Conservation (phyloP, 2,888 invertebrate species). For the Ichneumoninae sp. region DNA sequence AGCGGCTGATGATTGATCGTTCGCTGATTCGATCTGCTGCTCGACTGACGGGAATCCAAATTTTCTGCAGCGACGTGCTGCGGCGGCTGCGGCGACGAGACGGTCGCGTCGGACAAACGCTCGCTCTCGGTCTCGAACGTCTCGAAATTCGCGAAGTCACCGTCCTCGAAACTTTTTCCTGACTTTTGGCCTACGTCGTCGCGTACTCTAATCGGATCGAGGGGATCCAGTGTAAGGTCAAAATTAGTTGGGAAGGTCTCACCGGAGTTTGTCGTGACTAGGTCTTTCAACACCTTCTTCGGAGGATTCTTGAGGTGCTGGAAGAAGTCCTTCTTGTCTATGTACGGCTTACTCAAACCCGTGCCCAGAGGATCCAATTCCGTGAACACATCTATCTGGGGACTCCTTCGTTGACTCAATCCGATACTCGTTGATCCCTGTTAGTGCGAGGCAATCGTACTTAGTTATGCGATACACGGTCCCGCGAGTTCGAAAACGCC, state of each 20-base stretch:
- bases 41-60: conserved; percentile 67
- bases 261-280: conserved; percentile 85
- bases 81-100: conserved; percentile 46
- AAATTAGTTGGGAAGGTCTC: conserved; percentile 82
- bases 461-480: background rate
- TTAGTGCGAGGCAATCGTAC: background rate
- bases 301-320: conserved; percentile 97
- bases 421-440: conserved; percentile 71
- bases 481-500: background rate
- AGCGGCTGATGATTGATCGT: conserved; percentile 87
- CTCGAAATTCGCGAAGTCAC: conserved; percentile 83
- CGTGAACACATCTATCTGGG: conserved; percentile 92
- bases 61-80: conserved; percentile 46
- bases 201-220: conserved; percentile 73
- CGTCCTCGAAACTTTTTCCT: conserved; percentile 88
- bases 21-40: conserved; percentile 75
- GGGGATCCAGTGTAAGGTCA: conserved; percentile 74
- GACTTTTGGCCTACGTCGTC: conserved; percentile 84
- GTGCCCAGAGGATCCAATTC: conserved; percentile 97
- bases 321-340: conserved; percentile 98
- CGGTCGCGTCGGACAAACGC: conserved; percentile 6
- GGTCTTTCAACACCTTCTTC: conserved; percentile 95
- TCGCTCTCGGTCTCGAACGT: conserved; percentile 72
- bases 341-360: conserved; percentile 95
- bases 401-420: conserved; percentile 76